A percentile compares a stretch with the other conserved stretches of the same genome.
Conservation (phyloP, 2,888 invertebrate species). For the Silvanus unidentatus region DNA sequence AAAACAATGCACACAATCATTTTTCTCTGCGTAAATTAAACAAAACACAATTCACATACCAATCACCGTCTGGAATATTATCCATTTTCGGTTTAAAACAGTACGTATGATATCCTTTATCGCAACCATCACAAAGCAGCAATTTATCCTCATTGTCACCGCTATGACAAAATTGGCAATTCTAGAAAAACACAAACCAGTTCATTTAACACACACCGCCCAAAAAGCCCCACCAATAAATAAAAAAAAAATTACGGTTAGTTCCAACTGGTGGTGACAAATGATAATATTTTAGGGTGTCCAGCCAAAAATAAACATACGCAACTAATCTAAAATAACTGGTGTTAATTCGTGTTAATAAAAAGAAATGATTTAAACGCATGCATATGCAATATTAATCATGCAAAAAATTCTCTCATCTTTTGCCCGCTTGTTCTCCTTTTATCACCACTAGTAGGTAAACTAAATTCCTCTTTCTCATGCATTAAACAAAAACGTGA, state of each 20-base stretch:
- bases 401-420: neutral
- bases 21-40: slow-evolving; percentile 1
- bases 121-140: slow-evolving; percentile 93
- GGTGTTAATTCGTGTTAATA: too few relatives aligned
- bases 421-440: neutral
- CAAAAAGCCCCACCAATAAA: slow-evolving; percentile 9
- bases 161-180: slow-evolving; percentile 94
- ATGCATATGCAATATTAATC: too few relatives aligned
- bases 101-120: slow-evolving; percentile 97
- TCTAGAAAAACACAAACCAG: slow-evolving; percentile 54
- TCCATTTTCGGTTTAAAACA: slow-evolving; percentile 97
- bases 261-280: neutral
- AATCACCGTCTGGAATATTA: slow-evolving; percentile 94
- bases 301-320: too few relatives aligned
- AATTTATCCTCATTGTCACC: slow-evolving; percentile 95
- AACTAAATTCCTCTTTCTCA: slow-evolving; percentile 3
- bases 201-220: slow-evolving; percentile 1
- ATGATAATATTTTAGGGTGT: too few relatives aligned
- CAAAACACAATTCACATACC: slow-evolving; percentile 55
- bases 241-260: slow-evolving; percentile 4
- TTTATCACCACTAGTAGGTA: slow-evolving; percentile 10
- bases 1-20: neutral
- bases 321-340: too few relatives aligned
- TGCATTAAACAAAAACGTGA: too few relatives aligned
- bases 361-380: too few relatives aligned